A percentile compares a stretch with the other conserved stretches of the same genome.
phyloP scores from a whole-genome alignment of 35 echinoderm and acorn worm species.

The Holothuria glaberrima region DNA sequence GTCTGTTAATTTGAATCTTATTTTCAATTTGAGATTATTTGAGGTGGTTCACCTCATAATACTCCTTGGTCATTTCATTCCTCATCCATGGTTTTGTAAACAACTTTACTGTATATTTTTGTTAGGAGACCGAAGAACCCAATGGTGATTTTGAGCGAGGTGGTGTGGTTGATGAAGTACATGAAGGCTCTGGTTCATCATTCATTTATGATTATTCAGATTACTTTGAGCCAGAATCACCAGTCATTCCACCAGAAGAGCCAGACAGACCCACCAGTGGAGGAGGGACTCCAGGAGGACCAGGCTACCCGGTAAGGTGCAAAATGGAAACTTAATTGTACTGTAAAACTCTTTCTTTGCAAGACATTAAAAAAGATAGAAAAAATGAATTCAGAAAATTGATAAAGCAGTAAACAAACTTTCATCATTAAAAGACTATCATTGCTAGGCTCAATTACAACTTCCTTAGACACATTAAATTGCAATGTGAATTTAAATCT shows the following conservation, averaged over 20 bases:
- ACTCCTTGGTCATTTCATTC: neutral
- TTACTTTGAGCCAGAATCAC: slow-evolving; percentile 7
- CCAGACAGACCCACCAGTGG: neutral
- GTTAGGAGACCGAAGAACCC: neutral
- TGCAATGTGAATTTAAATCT: no score
- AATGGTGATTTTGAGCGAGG: slow-evolving; percentile 4
- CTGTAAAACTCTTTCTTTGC: no score
- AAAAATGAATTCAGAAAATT: no score
- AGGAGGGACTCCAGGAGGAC: neutral
- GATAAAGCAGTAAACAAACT: no score
- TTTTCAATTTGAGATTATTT: neutral
- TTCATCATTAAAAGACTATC: no score
- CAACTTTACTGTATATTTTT: neutral
- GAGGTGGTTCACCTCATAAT: neutral
- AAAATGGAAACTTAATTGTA: neutral
- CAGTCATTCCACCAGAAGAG: neutral
- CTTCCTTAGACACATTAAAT: no score
- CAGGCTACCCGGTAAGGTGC: neutral
- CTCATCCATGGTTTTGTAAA: neutral
- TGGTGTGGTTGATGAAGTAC: neutral
- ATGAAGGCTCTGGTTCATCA: neutral
- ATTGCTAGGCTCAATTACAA: no score
- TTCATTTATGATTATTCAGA: slow-evolving; percentile 12
- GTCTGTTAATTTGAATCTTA: neutral
- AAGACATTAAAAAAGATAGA: no score